Base-by-base conservation (phyloP, 2,888 invertebrate genomes). In the Drosophila stalkeri region DNA sequence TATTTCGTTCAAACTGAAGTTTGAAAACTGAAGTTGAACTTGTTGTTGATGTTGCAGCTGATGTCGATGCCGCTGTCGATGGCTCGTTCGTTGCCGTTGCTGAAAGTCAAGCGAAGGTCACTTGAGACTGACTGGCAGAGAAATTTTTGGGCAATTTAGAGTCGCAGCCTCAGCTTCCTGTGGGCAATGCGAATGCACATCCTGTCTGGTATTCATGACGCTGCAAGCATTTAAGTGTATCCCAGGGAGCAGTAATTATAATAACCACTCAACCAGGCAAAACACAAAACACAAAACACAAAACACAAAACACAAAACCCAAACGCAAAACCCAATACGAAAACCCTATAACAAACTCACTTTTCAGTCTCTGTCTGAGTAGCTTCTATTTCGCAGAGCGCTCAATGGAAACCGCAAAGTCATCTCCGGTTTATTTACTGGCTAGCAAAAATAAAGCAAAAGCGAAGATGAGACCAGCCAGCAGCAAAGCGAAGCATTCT, bases 401-500 rank as follows among this genome's bases (percentile, higher is more conserved):
- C 72, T 73, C 82, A 87, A 85, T 82, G 79, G 69, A 80, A 91
- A 90, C 91, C 90, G 80, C 90, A 90, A 89, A 91, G 86, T 90
- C 91, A 91, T 90, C 90, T 90, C 91, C 90, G 90, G 90, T 91
- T 89, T 90, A 84, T 82, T 86, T 89, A 83, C 82, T 81, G 86
- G 81, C 81, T 66, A 81, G 64, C 81, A 72, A 67, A 82, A 78
- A 71, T 64, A 70, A 79, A 52, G 67, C 67, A 66, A 18, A 59
- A 68, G 76, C 72, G 65, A 77, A 77, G 82, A 75, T 72, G 81
- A 82, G 70, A 72, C 77, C 72, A 52, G 39, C 68, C 41, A 54
- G 35, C 54, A 31, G 39, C 37, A 37, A 16, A 31, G 31, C 47
- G 16, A n/a, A 47, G 18, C 14, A 31, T 47, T 31, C 47, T 54